Base-by-base conservation (phyloP, 2,888 invertebrate species). In the Nipponacmea schrenckii region DNA sequence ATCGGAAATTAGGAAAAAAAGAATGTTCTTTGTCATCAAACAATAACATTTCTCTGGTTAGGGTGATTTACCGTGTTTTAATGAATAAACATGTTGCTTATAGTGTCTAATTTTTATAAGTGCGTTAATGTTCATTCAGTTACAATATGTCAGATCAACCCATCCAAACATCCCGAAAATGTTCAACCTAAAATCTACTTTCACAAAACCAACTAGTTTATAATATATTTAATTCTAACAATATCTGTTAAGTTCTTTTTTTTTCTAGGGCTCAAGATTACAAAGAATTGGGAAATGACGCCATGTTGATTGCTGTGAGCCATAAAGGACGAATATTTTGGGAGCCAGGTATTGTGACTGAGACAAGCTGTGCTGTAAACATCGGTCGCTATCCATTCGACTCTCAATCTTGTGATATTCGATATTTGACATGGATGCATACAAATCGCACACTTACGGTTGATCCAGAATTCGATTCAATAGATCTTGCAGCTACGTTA, bases 381-480 rank as follows among this genome's bases (percentile, higher is more conserved):
- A 81, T 82, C 39, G 79, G 77, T 27, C 78, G 81, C 45, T 82
- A 82, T 63, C 82, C 82, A 17, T 82, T 82, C 67, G 82, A 82
- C 72, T 77, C 78, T 10, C 82, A 82, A 69, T 69, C 71, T 24
- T 82, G 82, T 72, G 78, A 79, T 64, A 79, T 82, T 10, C 74
- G 82, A n/a, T 78, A 80, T 69, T 76, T 81, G 70, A 80, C 81
- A 12, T 81, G 81, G 81, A 81, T 81, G 81, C 79, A 81, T 67
- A 81, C 81, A n/a, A 81, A 81, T 68, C 75, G 77, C 24, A 80
- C 79, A 8, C 63, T 81, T 65, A 74, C 75, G 2, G 80, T 81
- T 15, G 67, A 65, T 1, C 80, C 80, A 0, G 80, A 80, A 31
- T 74, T 69, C 15, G 70, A 77, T 46, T 70, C 65, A 26, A 76